phyloP scores from a whole-genome alignment of 2,113 vertebrate genomes.

The Xiphorhynchus elegans region DNA sequence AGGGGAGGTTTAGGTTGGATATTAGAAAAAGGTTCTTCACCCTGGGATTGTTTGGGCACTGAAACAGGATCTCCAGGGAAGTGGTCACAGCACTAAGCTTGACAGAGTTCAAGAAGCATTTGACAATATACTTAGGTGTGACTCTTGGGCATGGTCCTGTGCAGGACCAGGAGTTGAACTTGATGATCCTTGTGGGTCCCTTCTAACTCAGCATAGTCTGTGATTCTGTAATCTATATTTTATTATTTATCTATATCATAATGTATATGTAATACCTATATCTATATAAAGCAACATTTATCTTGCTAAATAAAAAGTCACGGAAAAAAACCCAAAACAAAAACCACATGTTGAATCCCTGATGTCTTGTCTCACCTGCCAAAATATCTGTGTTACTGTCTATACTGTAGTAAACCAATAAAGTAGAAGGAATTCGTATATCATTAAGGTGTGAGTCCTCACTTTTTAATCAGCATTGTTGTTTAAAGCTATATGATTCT shows the following conservation, averaged over 20 bases:
- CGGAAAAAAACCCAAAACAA: no score
- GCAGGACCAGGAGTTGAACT: neutral
- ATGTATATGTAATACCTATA: neutral
- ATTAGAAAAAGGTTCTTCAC: neutral
- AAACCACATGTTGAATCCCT: neutral
- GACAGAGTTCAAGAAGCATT: neutral
- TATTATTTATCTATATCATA: neutral
- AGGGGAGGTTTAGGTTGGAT: neutral
- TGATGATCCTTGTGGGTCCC: neutral
- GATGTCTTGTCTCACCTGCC: accelerated
- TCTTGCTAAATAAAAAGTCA: neutral
- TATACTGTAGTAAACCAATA: neutral
- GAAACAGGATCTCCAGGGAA: neutral
- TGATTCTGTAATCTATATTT: neutral
- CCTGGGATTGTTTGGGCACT: neutral
- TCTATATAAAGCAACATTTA: neutral
- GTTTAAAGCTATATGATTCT: neutral
- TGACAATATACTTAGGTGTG: neutral
- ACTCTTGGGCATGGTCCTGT: neutral
- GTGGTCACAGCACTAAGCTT: neutral
- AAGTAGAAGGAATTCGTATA: neutral
- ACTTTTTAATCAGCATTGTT: neutral
- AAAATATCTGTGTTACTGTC: neutral
- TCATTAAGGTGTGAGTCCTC: neutral
- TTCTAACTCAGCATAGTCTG: neutral